These are phyloP conservation scores for Peucedramus taeniatus DNA, from an alignment of 2,113 vertebrate genomes.

Conservation along the genomic window DNA sequence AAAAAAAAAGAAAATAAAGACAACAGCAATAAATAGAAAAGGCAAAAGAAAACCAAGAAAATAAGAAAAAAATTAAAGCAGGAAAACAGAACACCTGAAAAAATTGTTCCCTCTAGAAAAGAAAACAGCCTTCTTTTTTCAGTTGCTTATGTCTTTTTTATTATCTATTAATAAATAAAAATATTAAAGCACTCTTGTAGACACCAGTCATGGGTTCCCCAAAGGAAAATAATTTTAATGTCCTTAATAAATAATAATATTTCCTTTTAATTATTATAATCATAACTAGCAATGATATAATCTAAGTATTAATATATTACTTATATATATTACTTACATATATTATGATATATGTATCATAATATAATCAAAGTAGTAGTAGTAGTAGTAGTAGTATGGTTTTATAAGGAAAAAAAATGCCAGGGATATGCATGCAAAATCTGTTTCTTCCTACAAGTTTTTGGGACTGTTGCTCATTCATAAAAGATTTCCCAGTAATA, in stretches of 20 bases:
- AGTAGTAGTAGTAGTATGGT: background rate
- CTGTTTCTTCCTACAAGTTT: background rate
- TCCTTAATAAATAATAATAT: background rate
- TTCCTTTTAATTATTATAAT: background rate
- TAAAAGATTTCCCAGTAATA: background rate
- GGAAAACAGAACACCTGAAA: background rate
- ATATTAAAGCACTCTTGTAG: background rate
- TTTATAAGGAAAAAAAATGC: background rate
- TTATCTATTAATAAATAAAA: slow-evolving; percentile 5
- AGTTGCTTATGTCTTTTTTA: background rate
- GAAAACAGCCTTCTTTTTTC: background rate
- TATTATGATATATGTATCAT: too few relatives aligned
- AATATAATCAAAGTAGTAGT: too few relatives aligned
- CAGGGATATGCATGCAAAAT: background rate
- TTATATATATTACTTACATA: too few relatives aligned
- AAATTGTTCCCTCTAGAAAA: background rate
- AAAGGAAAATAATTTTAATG: background rate
- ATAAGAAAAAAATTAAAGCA: background rate
- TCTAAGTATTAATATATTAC: too few relatives aligned
- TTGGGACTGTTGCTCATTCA: background rate
- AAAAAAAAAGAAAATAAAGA: background rate
- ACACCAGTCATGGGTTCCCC: background rate
- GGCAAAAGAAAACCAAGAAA: background rate
- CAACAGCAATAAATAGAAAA: background rate
- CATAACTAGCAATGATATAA: too few relatives aligned